A percentile compares a stretch with the other conserved stretches of the same genome.
phyloP scores from a whole-genome alignment of 2,888 invertebrate species.

The Leptinotarsa haldemani region DNA sequence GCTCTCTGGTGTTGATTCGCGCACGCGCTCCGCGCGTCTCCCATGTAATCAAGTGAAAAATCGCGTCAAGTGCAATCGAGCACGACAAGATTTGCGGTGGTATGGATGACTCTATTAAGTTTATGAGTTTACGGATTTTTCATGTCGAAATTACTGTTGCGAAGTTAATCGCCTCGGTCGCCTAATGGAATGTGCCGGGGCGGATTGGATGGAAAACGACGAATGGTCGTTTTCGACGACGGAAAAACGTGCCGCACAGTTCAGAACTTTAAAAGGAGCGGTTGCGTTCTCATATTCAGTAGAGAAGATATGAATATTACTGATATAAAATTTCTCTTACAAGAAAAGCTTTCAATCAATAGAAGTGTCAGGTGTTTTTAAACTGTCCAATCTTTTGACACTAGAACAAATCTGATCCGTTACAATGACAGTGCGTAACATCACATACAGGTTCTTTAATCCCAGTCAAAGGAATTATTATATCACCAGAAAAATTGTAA shows the following conservation, averaged over 20 bases:
- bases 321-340: no score
- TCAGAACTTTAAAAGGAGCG: not conserved
- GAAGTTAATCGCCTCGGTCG: conserved; percentile 9
- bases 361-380: no score
- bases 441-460: no score
- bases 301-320: no score
- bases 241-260: not conserved
- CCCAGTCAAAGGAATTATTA: no score
- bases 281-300: not conserved
- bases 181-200: conserved; percentile 10
- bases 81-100: conserved; percentile 19
- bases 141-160: conserved; percentile 16
- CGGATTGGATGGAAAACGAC: conserved; percentile 11
- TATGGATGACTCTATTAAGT: conserved; percentile 27
- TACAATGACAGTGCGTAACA: no score
- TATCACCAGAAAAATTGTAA: no score
- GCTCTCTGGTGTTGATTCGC: conserved; percentile 49
- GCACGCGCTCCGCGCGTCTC: conserved; percentile 46
- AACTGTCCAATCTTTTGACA: no score
- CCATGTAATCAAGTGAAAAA: conserved; percentile 35
- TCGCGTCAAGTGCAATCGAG: conserved; percentile 37
- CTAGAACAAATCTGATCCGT: no score
- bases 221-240: not conserved
- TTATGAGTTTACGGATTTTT: conserved; percentile 15
- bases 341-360: no score